Conservation (phyloP, 2,797 vertebrate genomes). For the Oreortyx pictus region DNA sequence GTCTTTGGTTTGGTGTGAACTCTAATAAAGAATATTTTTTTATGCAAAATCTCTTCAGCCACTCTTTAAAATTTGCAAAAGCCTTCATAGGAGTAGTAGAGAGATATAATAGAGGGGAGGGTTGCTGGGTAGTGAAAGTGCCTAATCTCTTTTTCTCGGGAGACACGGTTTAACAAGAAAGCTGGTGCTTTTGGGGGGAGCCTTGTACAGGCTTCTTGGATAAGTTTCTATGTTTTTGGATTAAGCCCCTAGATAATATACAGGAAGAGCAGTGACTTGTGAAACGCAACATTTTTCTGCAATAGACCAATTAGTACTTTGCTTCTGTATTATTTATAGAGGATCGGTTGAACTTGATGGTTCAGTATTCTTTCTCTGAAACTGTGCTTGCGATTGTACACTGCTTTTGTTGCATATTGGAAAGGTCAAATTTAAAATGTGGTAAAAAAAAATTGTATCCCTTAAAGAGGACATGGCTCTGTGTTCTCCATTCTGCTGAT, state of each 20-base stretch:
- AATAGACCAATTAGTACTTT: slow-evolving; percentile 38
- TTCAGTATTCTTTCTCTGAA: not conserved
- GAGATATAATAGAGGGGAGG: not conserved
- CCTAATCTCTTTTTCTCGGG: not conserved
- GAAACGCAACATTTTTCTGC: slow-evolving; percentile 42
- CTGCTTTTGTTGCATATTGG: not conserved
- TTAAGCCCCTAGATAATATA: slow-evolving; percentile 19
- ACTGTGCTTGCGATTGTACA: rapidly evolving
- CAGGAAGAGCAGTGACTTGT: slow-evolving; percentile 16
- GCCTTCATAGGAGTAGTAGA: not conserved
- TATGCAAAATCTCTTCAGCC: not conserved
- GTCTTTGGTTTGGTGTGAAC: not conserved
- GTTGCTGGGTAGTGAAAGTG: not conserved
- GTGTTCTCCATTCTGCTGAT: not conserved
- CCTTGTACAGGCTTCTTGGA: not conserved
- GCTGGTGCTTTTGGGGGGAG: not conserved
- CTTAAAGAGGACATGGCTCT: not conserved
- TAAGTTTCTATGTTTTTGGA: not conserved
- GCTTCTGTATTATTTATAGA: slow-evolving; percentile 54
- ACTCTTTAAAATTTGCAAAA: not conserved
- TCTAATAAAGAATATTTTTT: not conserved
- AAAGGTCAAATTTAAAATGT: slow-evolving; percentile 1
- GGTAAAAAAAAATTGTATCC: not conserved
- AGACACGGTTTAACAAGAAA: not conserved
- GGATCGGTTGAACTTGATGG: slow-evolving; percentile 7